Percentiles rank a stretch among this genome's conserved stretches.
These are phyloP conservation scores for Oreochromis aureus DNA, from an alignment of 2,113 vertebrate genomes.

Conservation along the genomic window DNA sequence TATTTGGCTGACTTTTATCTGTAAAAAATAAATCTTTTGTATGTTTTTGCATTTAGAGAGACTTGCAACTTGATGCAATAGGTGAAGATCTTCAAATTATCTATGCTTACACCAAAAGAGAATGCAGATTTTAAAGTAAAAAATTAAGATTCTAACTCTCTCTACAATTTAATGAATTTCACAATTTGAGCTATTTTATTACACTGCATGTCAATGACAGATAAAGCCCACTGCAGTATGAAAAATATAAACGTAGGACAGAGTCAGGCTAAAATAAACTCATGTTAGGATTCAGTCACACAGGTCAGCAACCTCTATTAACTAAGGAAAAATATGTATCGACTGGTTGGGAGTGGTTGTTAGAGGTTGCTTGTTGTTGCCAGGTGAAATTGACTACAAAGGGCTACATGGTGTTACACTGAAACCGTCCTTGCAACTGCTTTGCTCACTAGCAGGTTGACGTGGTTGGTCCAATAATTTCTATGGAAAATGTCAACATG, in stretches of 20 bases:
- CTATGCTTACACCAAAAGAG: neutral
- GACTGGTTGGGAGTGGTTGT: neutral
- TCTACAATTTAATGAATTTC: neutral
- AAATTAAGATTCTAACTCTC: neutral
- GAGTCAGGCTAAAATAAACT: neutral
- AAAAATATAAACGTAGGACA: neutral
- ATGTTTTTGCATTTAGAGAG: neutral
- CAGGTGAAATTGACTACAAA: neutral
- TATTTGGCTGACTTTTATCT: neutral
- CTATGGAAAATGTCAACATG: neutral
- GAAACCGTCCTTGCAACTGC: neutral
- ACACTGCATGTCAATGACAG: neutral
- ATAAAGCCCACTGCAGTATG: neutral
- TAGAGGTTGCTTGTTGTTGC: neutral
- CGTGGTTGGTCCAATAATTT: neutral
- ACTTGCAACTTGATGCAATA: neutral
- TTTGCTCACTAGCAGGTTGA: neutral
- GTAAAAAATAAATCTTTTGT: neutral
- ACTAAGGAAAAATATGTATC: neutral
- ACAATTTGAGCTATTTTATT: neutral
- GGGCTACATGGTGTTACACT: neutral
- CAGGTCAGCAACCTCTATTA: neutral
- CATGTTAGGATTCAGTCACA: neutral
- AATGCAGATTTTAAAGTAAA: neutral
- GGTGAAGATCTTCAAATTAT: neutral